Percentiles rank a stretch among this genome's conserved stretches.
phyloP scores from a whole-genome alignment of 2,888 invertebrate genomes.

The Zootermopsis nevadensis region DNA sequence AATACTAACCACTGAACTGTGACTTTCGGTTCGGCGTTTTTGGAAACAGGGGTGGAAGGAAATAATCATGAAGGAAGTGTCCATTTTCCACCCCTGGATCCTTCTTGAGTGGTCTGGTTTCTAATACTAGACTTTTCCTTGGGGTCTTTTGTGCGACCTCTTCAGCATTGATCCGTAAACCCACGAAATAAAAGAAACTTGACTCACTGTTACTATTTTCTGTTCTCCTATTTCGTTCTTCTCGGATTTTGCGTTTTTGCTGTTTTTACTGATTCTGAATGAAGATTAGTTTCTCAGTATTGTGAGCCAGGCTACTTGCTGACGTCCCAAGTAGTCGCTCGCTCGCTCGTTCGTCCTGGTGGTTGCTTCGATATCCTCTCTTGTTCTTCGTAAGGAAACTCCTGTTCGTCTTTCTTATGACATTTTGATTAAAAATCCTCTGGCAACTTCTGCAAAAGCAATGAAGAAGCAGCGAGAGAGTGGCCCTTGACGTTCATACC shows the following conservation, averaged over 20 bases:
- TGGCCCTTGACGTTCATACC: neutral
- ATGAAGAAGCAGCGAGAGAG: slow-evolving; percentile 1
- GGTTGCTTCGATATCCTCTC: neutral
- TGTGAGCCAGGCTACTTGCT: neutral
- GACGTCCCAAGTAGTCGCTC: neutral
- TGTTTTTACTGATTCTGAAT: neutral
- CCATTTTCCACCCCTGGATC: too few relatives aligned
- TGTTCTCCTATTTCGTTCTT: neutral
- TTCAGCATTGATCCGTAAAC: too few relatives aligned
- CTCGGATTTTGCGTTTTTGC: neutral
- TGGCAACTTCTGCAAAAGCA: neutral
- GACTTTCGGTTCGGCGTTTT: too few relatives aligned
- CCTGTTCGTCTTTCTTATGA: slow-evolving; percentile 1
- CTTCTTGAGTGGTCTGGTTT: too few relatives aligned
- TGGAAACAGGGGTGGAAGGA: too few relatives aligned
- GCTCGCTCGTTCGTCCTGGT: neutral
- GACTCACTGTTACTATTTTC: neutral
- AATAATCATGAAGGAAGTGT: too few relatives aligned
- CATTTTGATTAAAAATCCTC: slow-evolving; percentile 29
- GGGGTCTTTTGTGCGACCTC: too few relatives aligned
- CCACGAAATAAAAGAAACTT: too few relatives aligned
- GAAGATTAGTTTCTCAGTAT: neutral
- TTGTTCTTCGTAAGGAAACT: neutral
- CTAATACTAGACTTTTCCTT: too few relatives aligned
- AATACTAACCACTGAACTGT: too few relatives aligned